phyloP scores from a whole-genome alignment of 2,113 vertebrate species.

The Regulus satrapa region DNA sequence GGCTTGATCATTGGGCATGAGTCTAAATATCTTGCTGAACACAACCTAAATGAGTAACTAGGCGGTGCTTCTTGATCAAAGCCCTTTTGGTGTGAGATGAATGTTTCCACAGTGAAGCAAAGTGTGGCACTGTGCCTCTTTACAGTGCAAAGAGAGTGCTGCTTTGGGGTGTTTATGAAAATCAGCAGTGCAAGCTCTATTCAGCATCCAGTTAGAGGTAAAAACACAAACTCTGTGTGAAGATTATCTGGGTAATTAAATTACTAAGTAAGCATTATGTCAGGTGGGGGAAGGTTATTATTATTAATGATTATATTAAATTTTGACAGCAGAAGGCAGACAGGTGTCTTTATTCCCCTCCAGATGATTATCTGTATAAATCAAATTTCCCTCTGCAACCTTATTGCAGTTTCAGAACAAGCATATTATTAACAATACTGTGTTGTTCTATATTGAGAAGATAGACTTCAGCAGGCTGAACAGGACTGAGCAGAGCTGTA shows the following conservation, averaged over 20 bases:
- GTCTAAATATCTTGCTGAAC: not conserved
- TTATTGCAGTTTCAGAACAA: not conserved
- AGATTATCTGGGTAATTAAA: slow-evolving; percentile 24
- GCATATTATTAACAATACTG: not conserved
- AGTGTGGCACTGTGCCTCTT: not conserved
- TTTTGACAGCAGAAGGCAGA: slow-evolving; percentile 16
- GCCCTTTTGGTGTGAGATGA: not conserved
- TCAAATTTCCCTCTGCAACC: not conserved
- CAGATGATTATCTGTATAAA: slow-evolving; percentile 9
- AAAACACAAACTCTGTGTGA: not conserved
- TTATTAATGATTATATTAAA: slow-evolving; percentile 3
- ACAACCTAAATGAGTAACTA: not conserved
- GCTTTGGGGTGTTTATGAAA: not conserved
- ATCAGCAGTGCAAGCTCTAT: not conserved
- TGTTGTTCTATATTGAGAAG: not conserved
- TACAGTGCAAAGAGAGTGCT: not conserved
- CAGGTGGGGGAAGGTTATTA: not conserved
- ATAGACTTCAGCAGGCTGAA: not conserved
- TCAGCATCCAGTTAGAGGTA: not conserved
- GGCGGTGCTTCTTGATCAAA: not conserved
- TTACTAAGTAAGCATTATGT: not conserved
- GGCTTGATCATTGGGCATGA: not conserved
- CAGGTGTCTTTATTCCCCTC: slow-evolving; percentile 12
- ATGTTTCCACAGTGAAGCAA: not conserved
- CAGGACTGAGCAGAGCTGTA: not conserved